Conservation (phyloP, 2,888 invertebrate species). For the Mechanitis messenoides region DNA sequence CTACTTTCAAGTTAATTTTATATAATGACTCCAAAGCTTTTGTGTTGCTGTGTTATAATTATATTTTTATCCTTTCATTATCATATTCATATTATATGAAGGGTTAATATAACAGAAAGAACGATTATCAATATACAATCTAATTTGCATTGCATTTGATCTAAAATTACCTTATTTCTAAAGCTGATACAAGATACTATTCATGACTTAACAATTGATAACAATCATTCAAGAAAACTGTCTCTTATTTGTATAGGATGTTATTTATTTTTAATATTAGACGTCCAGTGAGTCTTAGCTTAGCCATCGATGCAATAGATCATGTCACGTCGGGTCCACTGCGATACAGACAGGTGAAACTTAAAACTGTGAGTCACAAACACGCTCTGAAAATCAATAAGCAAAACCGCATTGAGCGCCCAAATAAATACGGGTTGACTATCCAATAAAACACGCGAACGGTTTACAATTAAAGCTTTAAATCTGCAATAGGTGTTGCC, state of each 20-base stretch:
- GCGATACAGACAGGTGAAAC: constrained; percentile 42
- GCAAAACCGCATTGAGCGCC: constrained; percentile 62
- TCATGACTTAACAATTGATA: too few relatives aligned
- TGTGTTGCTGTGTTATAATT: constrained; percentile 28
- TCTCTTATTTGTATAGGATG: constrained; percentile 1
- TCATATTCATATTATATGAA: too few relatives aligned
- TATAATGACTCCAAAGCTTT: constrained; percentile 62
- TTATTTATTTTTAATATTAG: constrained; percentile 24
- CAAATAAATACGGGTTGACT: constrained; percentile 71
- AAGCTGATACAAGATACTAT: too few relatives aligned
- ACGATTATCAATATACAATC: too few relatives aligned
- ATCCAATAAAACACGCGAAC: constrained; percentile 76
- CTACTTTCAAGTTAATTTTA: constrained; percentile 52
- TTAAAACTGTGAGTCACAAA: constrained; percentile 48
- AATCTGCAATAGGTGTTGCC: constrained; percentile 77
- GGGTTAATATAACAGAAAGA: too few relatives aligned
- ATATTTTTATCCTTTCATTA: background rate
- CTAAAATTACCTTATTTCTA: too few relatives aligned
- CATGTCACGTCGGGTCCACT: constrained; percentile 40
- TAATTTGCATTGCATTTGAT: too few relatives aligned
- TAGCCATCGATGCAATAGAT: constrained; percentile 36
- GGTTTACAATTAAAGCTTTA: constrained; percentile 77
- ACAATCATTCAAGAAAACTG: too few relatives aligned
- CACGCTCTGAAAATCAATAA: constrained; percentile 67
- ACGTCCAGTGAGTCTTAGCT: constrained; percentile 27